phyloP scores from a whole-genome alignment of 2,113 vertebrate species.

The Marmota flaviventris region DNA sequence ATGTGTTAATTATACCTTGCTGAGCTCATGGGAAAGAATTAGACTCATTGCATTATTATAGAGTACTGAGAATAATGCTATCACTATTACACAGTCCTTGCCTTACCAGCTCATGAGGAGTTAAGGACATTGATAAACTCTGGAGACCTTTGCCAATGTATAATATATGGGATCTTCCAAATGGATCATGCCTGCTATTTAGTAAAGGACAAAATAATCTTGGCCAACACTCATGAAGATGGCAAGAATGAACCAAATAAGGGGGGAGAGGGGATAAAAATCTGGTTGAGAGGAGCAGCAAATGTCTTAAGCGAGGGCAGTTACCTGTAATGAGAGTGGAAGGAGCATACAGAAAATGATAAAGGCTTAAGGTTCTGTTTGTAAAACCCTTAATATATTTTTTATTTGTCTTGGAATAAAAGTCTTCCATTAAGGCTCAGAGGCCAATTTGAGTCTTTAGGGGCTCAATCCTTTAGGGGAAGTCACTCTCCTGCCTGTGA shows the following conservation, averaged over 20 bases:
- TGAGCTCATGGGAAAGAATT: background rate
- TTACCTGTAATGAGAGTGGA: slow-evolving; percentile 47
- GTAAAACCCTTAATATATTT: slow-evolving; percentile 78
- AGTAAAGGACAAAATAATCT: slow-evolving; percentile 2
- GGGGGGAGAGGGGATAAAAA: background rate
- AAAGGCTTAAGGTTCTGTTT: slow-evolving; percentile 78
- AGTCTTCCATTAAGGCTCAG: slow-evolving; percentile 76
- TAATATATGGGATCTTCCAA: background rate
- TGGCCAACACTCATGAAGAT: background rate
- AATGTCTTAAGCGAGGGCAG: slow-evolving; percentile 48
- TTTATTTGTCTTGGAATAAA: slow-evolving; percentile 75
- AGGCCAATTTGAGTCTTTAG: slow-evolving; percentile 80
- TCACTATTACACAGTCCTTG: background rate
- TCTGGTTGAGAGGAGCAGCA: background rate
- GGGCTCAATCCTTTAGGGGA: slow-evolving; percentile 57
- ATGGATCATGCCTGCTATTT: background rate
- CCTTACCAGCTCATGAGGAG: background rate
- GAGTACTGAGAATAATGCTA: background rate
- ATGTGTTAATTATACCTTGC: background rate
- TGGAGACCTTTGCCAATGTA: background rate
- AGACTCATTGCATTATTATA: background rate
- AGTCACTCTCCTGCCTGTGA: slow-evolving; percentile 74
- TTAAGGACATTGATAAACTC: background rate
- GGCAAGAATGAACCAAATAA: slow-evolving; percentile 8
- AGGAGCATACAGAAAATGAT: slow-evolving; percentile 64